A percentile compares a stretch with the other conserved stretches of the same genome.
These are phyloP conservation scores for Darevskia mixta DNA, from an alignment of 2,797 vertebrate genomes.

Conservation along the genomic window DNA sequence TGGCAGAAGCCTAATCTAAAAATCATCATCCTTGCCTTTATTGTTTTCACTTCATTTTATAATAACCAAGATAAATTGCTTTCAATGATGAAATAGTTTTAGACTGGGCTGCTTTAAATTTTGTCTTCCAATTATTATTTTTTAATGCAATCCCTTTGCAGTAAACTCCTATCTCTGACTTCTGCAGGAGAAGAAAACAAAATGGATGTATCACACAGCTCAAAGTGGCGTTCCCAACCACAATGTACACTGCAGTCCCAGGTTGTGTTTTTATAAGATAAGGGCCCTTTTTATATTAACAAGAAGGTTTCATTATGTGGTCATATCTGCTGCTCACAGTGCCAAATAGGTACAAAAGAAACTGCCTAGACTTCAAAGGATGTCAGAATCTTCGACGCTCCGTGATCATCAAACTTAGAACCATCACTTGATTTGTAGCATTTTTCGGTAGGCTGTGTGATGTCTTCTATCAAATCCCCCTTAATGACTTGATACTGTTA, in stretches of 20 bases:
- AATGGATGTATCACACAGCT: conserved; percentile 29
- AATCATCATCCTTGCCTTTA: background rate
- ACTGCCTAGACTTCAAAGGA: conserved; percentile 6
- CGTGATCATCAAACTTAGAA: conserved; percentile 7
- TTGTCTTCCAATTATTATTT: conserved; percentile 2
- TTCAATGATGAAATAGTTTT: background rate
- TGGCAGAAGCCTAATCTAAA: background rate
- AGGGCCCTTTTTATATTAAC: conserved; percentile 28
- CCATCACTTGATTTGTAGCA: background rate
- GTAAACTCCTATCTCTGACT: background rate
- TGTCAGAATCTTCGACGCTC: conserved; percentile 20
- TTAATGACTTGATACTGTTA: conserved; percentile 34
- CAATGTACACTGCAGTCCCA: conserved; percentile 6
- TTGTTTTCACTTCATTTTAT: background rate
- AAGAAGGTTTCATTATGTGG: conserved; percentile 36
- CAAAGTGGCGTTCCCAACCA: conserved; percentile 6
- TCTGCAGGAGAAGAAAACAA: conserved; percentile 34
- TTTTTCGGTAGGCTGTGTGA: conserved; percentile 15
- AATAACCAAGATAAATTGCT: background rate
- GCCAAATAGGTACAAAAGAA: conserved; percentile 5
- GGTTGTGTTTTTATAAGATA: conserved; percentile 41
- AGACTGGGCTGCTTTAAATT: conserved; percentile 26
- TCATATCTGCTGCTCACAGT: conserved; percentile 26
- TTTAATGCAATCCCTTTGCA: background rate
- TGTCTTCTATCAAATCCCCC: conserved; percentile 30